Conservation (phyloP, 1,140 invertebrate genomes). For the Hormaphis cornu region DNA sequence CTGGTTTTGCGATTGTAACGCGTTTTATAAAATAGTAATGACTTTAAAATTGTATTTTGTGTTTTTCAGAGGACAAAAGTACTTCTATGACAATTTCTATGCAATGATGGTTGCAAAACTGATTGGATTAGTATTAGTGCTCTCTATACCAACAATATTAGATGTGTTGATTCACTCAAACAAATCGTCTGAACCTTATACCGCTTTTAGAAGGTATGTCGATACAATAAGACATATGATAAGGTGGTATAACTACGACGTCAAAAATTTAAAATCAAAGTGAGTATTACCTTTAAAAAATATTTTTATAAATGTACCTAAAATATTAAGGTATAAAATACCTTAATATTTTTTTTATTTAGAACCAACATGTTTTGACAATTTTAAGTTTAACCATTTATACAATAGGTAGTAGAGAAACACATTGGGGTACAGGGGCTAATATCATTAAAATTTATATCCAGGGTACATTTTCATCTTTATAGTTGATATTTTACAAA, state of each 20-base stretch:
- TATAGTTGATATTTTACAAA: too few relatives aligned
- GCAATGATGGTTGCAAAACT: conserved; percentile 51
- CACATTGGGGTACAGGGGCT: too few relatives aligned
- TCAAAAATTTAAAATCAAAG: conserved; percentile 42
- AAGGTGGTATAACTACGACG: conserved; percentile 60
- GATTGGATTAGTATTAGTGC: conserved; percentile 51
- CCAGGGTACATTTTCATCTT: too few relatives aligned
- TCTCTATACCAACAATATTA: conserved; percentile 55
- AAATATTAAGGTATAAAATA: neutral
- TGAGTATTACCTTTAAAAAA: conserved; percentile 32
- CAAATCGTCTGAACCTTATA: conserved; percentile 51
- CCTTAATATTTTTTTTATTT: too few relatives aligned
- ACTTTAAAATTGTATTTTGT: neutral
- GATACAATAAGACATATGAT: conserved; percentile 60
- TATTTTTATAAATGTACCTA: too few relatives aligned
- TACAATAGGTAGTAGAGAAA: too few relatives aligned
- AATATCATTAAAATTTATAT: too few relatives aligned
- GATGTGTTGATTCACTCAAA: conserved; percentile 54
- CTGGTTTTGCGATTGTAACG: too few relatives aligned
- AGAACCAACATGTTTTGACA: too few relatives aligned
- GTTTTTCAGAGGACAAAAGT: conserved; percentile 49
- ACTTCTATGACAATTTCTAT: conserved; percentile 52
- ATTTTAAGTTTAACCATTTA: too few relatives aligned
- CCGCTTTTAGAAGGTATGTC: conserved; percentile 66
- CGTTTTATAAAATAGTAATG: too few relatives aligned